Percentiles rank a stretch among this genome's conserved stretches.
Evolutionary conservation across 2,888 invertebrate genomes (phyloP).

Genomic region (Diogma glabrata): DNA sequence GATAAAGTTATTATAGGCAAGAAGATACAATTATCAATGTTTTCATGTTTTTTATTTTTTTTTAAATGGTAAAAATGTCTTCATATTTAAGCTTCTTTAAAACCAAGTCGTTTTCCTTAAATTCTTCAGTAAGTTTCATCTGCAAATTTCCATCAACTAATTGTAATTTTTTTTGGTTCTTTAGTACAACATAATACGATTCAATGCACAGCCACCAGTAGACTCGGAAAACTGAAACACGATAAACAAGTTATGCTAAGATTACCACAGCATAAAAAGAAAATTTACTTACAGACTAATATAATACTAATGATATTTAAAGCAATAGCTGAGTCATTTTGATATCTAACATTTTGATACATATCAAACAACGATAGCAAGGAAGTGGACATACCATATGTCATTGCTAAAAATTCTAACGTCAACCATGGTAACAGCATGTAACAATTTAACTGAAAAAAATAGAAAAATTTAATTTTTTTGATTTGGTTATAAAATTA

Average conservation of each 20-base stretch:
- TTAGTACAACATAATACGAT: neutral
- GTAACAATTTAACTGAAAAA: conserved; percentile 1
- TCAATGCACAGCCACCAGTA: conserved; percentile 7
- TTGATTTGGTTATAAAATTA: too few species aligned
- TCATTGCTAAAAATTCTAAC: neutral
- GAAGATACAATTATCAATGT: too few species aligned
- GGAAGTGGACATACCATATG: neutral
- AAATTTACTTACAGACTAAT: conserved; percentile 3
- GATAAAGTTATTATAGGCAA: too few species aligned
- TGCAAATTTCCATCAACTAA: too few species aligned
- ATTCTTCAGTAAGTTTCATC: too few species aligned
- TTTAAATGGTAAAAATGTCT: too few species aligned
- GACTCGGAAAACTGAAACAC: neutral
- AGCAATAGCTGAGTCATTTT: neutral
- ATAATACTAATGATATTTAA: neutral
- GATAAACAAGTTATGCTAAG: too few species aligned
- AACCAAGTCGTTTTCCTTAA: too few species aligned
- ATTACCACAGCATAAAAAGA: too few species aligned
- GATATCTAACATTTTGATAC: neutral
- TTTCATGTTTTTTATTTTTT: too few species aligned
- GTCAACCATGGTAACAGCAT: conserved; percentile 1
- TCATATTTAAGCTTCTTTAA: too few species aligned
- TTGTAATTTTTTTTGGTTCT: neutral
- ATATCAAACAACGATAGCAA: neutral
- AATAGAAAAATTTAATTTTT: too few species aligned